phyloP scores from a whole-genome alignment of 2,888 invertebrate species.

The Synergus itoensis region DNA sequence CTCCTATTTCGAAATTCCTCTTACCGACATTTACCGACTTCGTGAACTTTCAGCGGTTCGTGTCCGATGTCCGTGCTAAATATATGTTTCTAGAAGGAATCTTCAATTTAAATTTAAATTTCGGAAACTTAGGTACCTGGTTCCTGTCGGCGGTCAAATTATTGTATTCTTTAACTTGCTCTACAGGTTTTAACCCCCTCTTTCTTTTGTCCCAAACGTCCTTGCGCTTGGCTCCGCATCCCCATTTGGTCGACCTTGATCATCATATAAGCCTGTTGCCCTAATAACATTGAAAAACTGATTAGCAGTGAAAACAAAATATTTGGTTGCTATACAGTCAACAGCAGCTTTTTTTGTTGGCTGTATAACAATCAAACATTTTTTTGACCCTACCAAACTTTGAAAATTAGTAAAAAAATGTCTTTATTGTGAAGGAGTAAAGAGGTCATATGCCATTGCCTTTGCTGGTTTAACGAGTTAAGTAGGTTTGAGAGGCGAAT shows the following conservation, averaged over 20 bases:
- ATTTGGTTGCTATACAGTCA: no score
- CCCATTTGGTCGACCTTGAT: slow-evolving; percentile 35
- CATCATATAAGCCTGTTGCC: slow-evolving; percentile 27
- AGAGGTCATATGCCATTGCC: slow-evolving; percentile 20
- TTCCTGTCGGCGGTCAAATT: not conserved
- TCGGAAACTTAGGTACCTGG: not conserved
- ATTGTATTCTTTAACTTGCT: slow-evolving; percentile 18
- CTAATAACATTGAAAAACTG: slow-evolving; percentile 3
- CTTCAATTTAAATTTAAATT: not conserved
- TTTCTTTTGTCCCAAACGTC: slow-evolving; percentile 20
- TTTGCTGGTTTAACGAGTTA: slow-evolving; percentile 49
- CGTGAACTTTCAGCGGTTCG: not conserved
- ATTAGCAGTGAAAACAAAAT: not conserved
- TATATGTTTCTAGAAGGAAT: no score
- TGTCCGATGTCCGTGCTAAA: not conserved
- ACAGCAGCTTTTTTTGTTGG: no score
- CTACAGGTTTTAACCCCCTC: slow-evolving; percentile 24
- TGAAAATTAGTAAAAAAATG: slow-evolving; percentile 7
- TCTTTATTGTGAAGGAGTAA: slow-evolving; percentile 19
- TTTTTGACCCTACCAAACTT: not conserved
- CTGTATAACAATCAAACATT: no score
- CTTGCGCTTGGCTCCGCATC: slow-evolving; percentile 33
- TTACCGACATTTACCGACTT: not conserved
- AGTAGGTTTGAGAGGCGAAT: slow-evolving; percentile 49
- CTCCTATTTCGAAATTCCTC: not conserved